These are phyloP conservation scores for Muntiacus reevesi DNA, from an alignment of 2,113 vertebrate genomes.

Conservation along the genomic window DNA sequence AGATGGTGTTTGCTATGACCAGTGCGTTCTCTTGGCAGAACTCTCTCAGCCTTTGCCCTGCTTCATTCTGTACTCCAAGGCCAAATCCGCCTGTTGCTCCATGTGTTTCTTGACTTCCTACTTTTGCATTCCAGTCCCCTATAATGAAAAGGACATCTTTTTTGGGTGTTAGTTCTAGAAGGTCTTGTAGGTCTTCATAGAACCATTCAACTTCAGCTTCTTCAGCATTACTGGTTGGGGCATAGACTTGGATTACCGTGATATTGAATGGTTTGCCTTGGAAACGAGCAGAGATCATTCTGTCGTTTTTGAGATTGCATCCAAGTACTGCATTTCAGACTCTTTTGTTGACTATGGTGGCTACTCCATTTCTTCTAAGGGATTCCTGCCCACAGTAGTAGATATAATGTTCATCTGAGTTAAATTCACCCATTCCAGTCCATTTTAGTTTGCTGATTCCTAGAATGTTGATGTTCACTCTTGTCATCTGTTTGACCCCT, in stretches of 20 bases:
- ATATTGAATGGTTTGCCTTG: neutral
- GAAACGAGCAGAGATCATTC: neutral
- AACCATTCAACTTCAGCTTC: neutral
- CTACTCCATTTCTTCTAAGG: neutral
- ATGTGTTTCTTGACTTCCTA: neutral
- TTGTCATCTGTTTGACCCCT: neutral
- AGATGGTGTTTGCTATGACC: neutral
- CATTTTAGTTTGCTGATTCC: neutral
- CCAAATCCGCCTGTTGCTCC: neutral
- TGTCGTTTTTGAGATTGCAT: neutral
- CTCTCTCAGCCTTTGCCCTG: neutral
- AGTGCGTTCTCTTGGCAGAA: neutral
- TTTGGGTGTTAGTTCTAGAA: neutral
- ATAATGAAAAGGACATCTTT: neutral
- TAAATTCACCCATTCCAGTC: neutral
- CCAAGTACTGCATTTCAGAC: neutral
- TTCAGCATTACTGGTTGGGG: neutral
- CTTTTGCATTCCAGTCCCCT: neutral
- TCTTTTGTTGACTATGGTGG: neutral
- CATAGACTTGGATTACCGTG: neutral
- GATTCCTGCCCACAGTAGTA: neutral
- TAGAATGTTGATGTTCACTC: accelerated
- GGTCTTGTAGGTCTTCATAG: neutral
- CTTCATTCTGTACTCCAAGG: neutral
- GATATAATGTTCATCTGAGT: neutral